Evolutionary conservation across 2,797 vertebrate species (phyloP), one percentile per base, ranked within the genome.

Genomic region (Notolabrus celidotus): DNA sequence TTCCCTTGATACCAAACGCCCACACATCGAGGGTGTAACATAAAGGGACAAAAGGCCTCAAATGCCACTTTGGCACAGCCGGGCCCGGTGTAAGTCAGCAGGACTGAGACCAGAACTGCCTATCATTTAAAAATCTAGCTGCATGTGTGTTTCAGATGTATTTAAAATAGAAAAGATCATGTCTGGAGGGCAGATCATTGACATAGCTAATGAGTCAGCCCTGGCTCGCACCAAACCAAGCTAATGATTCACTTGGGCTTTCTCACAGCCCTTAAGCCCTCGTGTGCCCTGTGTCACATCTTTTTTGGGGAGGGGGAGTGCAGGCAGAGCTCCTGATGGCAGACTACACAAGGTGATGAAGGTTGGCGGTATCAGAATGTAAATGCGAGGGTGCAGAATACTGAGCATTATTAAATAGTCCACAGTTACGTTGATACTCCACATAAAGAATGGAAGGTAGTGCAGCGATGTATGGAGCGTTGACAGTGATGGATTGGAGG

Each of bases 111-210:
- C 61, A 76, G 65, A 77, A 71, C 38, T 75, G 78, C 27, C 66
- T 79, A 85, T 75, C 73, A 68, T 76, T 83, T 57, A 25, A 76
- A 88, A 85, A 52, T n/a, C 52, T 43, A 46, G 47, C 58, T 64
- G 80, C 68, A 58, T 74, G 59, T 59, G 67, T 65, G 68, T 82
- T 82, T 82, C 50, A 71, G 63, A 83, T 79, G 81, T 82, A 81
- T 88, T 83, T 80, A 67, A 77, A 77, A 81, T 67, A 72, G 74
- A 82, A 50, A 42, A 72, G 67, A 77, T 73, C 83, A 39, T 85
- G 79, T 88, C 81, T 82, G 67, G 63, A 83, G 84, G 84, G 87
- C 81, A 77, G 73, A 83, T 88, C 70, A 74, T 59, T 76, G 85
- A 88, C 65, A 25, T 63, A 42, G 77, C 80, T 88, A 84, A 89